These are phyloP conservation scores for Eristalis tenax DNA, from an alignment of 2,888 invertebrate species.

Conservation along the genomic window DNA sequence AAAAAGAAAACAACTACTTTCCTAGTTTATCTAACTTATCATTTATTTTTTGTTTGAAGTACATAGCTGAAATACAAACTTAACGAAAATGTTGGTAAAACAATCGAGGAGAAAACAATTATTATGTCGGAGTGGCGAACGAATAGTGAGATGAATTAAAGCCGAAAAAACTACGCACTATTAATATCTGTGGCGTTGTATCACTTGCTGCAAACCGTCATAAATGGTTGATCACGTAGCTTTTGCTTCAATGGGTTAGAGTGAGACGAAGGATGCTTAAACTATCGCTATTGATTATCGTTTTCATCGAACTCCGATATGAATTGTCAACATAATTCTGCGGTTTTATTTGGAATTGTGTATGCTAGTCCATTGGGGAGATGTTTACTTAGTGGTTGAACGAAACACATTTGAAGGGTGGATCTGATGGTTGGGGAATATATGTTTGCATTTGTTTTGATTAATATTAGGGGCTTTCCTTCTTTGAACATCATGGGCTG, in stretches of 20 bases:
- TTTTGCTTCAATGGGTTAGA: neutral
- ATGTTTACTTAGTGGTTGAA: neutral
- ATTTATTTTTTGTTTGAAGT: constrained; percentile 58
- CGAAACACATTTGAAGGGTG: neutral
- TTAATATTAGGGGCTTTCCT: no score
- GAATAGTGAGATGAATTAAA: constrained; percentile 12
- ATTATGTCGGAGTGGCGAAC: constrained; percentile 35
- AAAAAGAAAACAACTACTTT: constrained; percentile 53
- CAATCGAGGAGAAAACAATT: constrained; percentile 16
- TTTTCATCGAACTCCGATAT: neutral
- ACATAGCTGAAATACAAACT: constrained; percentile 58
- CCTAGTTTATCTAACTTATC: constrained; percentile 19
- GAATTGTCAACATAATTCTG: neutral
- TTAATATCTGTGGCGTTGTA: neutral
- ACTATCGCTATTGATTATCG: neutral
- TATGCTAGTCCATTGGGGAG: neutral
- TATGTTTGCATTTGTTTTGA: neutral
- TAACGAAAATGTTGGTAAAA: constrained; percentile 41
- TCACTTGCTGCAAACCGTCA: neutral
- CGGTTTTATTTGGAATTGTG: neutral
- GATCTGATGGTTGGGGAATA: neutral
- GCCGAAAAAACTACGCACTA: neutral
- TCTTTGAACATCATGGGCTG: no score
- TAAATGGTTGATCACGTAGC: neutral
- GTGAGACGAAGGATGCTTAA: neutral